A percentile compares a stretch with the other conserved stretches of the same genome.
phyloP scores from a whole-genome alignment of 1,140 invertebrate genomes.

The Tyrophagus putrescentiae region DNA sequence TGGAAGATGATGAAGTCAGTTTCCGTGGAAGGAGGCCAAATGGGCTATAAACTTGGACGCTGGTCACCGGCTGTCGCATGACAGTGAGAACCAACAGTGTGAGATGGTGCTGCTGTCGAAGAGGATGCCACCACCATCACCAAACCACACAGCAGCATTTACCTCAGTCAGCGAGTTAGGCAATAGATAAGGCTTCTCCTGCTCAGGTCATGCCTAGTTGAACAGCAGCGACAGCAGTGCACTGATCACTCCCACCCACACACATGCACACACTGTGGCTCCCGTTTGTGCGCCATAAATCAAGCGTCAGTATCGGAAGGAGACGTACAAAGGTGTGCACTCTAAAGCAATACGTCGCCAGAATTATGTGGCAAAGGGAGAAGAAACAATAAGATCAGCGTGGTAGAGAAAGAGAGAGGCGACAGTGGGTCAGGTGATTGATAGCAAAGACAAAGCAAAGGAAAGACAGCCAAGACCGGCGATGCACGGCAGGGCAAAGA shows the following conservation, averaged over 20 bases:
- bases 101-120: too few relatives aligned
- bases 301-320: neutral
- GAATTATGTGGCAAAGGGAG: neutral
- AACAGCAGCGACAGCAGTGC: too few relatives aligned
- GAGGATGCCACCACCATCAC: too few relatives aligned
- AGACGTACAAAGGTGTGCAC: neutral
- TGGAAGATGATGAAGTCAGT: neutral
- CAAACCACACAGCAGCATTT: neutral
- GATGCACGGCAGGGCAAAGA: too few relatives aligned
- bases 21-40: neutral
- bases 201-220: conserved; percentile 11
- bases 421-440: too few relatives aligned
- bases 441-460: too few relatives aligned
- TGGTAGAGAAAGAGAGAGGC: neutral
- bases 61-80: neutral
- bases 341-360: neutral
- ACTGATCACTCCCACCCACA: neutral
- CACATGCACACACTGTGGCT: too few relatives aligned
- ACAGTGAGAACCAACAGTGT: too few relatives aligned
- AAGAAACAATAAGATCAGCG: neutral
- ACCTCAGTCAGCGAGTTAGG: neutral
- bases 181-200: neutral
- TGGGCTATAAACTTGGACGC: too few relatives aligned
- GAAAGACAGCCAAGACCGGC: neutral
- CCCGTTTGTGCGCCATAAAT: too few relatives aligned